A percentile compares a stretch with the other conserved stretches of the same genome.
These are phyloP conservation scores for Poecilia wingei DNA, from an alignment of 2,797 vertebrate genomes.

Conservation along the genomic window DNA sequence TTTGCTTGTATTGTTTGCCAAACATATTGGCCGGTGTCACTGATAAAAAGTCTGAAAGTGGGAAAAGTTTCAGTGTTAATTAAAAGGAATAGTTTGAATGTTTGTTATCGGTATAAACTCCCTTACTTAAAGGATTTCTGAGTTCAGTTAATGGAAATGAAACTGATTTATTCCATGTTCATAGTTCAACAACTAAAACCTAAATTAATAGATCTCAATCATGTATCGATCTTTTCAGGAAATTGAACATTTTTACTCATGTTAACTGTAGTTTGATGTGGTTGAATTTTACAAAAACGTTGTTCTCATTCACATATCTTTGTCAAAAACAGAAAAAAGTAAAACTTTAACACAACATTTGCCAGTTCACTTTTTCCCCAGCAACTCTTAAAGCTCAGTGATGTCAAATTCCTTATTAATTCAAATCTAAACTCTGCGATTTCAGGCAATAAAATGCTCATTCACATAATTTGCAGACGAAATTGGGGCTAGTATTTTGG, in stretches of 20 bases:
- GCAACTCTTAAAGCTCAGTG: background rate
- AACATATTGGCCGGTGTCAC: background rate
- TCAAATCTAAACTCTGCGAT: background rate
- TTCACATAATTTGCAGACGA: background rate
- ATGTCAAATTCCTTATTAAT: background rate
- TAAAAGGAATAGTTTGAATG: background rate
- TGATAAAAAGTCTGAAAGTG: constrained; percentile 11
- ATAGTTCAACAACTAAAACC: background rate
- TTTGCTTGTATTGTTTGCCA: constrained; percentile 1
- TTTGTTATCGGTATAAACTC: background rate
- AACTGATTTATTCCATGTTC: background rate
- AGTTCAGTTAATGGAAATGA: background rate
- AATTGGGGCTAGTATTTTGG: background rate
- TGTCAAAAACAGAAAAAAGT: background rate
- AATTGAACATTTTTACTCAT: no score
- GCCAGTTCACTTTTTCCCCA: background rate
- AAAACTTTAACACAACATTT: background rate
- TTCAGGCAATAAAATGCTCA: background rate
- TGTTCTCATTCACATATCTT: background rate
- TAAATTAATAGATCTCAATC: background rate
- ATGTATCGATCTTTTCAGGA: background rate
- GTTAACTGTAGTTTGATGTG: background rate
- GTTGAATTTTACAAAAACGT: background rate
- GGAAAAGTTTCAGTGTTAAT: constrained; percentile 1
- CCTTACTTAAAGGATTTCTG: background rate